A percentile compares a stretch with the other conserved stretches of the same genome.
Evolutionary conservation across 2,888 invertebrate genomes (phyloP).

Genomic region (Ptilodon capucinus): DNA sequence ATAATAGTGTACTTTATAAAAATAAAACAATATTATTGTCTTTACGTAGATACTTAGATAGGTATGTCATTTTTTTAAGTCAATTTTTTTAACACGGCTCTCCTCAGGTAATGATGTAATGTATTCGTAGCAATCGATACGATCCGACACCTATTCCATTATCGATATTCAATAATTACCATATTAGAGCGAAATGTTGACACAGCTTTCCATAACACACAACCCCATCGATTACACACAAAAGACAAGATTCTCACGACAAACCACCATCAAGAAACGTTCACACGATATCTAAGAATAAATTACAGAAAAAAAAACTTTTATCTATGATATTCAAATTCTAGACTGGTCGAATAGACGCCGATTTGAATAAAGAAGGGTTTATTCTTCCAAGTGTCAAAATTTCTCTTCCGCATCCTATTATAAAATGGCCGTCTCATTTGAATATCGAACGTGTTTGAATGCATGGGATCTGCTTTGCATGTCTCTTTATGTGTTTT

Average conservation of each 20-base stretch:
- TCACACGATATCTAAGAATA: constrained; percentile 68
- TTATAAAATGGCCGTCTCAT: constrained; percentile 60
- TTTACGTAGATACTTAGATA: no score
- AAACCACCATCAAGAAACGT: constrained; percentile 19
- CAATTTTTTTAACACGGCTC: no score
- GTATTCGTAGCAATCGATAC: constrained; percentile 39
- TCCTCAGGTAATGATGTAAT: no score
- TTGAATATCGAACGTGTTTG: constrained; percentile 71
- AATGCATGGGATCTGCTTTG: constrained; percentile 64
- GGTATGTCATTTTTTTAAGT: no score
- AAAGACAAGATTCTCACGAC: constrained; percentile 55
- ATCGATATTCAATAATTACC: constrained; percentile 52
- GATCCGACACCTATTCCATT: constrained; percentile 43
- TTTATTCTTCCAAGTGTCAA: constrained; percentile 79
- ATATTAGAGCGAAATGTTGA: constrained; percentile 72
- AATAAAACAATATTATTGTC: not conserved
- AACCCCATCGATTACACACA: constrained; percentile 72
- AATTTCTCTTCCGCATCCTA: constrained; percentile 76
- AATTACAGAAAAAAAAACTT: constrained; percentile 60
- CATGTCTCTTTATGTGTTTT: constrained; percentile 68
- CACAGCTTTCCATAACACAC: constrained; percentile 75
- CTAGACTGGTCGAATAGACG: constrained; percentile 64
- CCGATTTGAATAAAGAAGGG: constrained; percentile 72
- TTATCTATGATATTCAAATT: constrained; percentile 60
- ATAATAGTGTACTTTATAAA: no score